A percentile compares a stretch with the other conserved stretches of the same genome.
Conservation (phyloP, 2,888 invertebrate species). For the Coremacera marginata region DNA sequence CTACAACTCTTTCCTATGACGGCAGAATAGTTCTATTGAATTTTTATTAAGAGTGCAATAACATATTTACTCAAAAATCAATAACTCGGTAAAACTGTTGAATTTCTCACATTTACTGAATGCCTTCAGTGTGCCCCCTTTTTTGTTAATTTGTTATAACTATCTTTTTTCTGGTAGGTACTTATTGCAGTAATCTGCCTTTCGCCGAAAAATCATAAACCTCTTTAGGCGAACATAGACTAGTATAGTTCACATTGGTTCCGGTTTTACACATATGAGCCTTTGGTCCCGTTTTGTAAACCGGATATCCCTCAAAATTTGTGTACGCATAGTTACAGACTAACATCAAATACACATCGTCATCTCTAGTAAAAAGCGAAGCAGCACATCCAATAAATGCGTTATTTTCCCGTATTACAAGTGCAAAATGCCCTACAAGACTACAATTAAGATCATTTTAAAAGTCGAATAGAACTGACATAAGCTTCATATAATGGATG, state of each 20-base stretch:
- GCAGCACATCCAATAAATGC: slow-evolving; percentile 11
- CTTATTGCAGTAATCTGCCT: too few relatives aligned
- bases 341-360: neutral
- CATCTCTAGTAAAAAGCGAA: neutral
- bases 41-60: too few relatives aligned
- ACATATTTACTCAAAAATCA: too few relatives aligned
- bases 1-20: too few relatives aligned
- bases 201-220: neutral
- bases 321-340: slow-evolving; percentile 9
- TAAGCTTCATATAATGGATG: neutral
- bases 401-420: neutral
- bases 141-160: too few relatives aligned
- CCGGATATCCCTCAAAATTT: neutral
- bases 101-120: too few relatives aligned
- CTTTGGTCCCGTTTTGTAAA: neutral
- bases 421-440: neutral
- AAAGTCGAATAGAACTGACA: neutral
- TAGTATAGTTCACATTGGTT: neutral
- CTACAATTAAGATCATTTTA: neutral
- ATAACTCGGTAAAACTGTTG: neutral
- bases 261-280: neutral
- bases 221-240: neutral
- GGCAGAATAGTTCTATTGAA: too few relatives aligned
- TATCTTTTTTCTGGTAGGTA: too few relatives aligned
- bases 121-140: too few relatives aligned